Evolutionary conservation across 2,797 vertebrate genomes (phyloP).

Genomic region (Phataginus tricuspis): DNA sequence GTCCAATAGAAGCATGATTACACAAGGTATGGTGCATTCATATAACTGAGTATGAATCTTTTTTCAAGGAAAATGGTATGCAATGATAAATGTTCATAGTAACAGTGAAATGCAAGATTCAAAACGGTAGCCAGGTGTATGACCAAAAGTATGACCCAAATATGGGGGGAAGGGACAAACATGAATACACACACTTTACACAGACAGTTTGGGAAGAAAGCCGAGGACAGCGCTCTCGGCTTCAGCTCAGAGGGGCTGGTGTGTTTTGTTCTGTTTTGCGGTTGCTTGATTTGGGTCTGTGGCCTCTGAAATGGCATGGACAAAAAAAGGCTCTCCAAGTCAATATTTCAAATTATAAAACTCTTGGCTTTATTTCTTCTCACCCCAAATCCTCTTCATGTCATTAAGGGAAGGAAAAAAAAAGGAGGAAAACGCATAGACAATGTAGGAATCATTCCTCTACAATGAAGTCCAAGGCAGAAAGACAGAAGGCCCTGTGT

Average conservation of each 20-base stretch:
- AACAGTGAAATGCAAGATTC: not conserved
- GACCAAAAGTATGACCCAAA: not conserved
- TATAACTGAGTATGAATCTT: not conserved
- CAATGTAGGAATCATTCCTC: not conserved
- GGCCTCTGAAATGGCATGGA: not conserved
- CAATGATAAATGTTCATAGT: not conserved
- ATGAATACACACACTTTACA: not conserved
- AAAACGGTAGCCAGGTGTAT: not conserved
- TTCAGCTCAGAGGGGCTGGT: not conserved
- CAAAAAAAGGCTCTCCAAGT: constrained; percentile 33
- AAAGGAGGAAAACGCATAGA: not conserved
- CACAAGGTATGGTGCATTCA: not conserved
- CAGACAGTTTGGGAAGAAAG: not conserved
- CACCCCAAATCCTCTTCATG: not conserved
- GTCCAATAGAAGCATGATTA: not conserved
- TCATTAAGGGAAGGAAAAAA: not conserved
- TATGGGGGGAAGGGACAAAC: not conserved
- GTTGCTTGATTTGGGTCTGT: not conserved
- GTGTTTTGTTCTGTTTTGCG: constrained; percentile 6
- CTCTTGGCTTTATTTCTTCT: not conserved
- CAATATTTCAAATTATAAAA: not conserved
- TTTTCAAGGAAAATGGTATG: constrained; percentile 22
- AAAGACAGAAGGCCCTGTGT: not conserved
- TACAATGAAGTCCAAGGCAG: not conserved
- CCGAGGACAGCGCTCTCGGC: not conserved